These are phyloP conservation scores for Platycnemis pennipes DNA, from an alignment of 2,888 invertebrate species.

Conservation along the genomic window DNA sequence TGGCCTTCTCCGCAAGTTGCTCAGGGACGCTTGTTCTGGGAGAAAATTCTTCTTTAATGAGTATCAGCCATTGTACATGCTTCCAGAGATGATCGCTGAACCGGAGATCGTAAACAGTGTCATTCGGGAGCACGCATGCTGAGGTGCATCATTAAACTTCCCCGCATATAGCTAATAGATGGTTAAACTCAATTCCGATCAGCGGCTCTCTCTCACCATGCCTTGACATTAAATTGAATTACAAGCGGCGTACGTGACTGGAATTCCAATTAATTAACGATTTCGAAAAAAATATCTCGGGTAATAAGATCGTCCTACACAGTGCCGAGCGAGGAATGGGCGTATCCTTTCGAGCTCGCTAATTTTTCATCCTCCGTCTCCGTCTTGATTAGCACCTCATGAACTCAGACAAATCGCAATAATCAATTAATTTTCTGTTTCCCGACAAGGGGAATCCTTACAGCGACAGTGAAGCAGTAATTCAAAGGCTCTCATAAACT, in stretches of 20 bases:
- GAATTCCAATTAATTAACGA: neutral
- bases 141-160: neutral
- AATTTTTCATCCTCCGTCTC: neutral
- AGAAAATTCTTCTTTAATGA: too few species aligned
- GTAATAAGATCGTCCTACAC: neutral
- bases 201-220: neutral
- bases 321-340: neutral
- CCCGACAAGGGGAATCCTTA: too few species aligned
- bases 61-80: too few species aligned
- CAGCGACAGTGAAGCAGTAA: too few species aligned
- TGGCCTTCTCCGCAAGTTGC: too few species aligned
- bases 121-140: neutral
- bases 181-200: slow-evolving; percentile 19
- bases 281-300: neutral
- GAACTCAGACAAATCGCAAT: too few species aligned
- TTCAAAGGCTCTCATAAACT: too few species aligned
- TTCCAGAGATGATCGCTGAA: neutral
- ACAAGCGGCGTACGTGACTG: neutral
- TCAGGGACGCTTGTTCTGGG: too few species aligned
- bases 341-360: neutral
- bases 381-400: slow-evolving; percentile 8
- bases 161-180: neutral
- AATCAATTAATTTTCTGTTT: too few species aligned
- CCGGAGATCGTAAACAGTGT: neutral
- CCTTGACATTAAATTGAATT: neutral